Evolutionary conservation across 1,140 invertebrate genomes (phyloP).

Genomic region (Caenorhabditis tropicalis): DNA sequence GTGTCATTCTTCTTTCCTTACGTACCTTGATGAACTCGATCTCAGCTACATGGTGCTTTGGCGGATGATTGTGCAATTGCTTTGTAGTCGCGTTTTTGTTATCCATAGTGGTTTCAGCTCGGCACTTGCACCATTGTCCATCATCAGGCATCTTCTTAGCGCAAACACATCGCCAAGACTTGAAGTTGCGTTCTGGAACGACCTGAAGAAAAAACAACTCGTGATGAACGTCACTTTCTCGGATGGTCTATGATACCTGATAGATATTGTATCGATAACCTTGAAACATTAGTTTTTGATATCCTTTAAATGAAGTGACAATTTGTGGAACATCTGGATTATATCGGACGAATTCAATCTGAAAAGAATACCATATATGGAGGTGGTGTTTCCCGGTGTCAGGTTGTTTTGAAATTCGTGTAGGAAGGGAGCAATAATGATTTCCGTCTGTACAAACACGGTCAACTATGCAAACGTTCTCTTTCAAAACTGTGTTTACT

Average conservation of each 20-base stretch:
- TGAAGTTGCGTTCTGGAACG: slow-evolving; percentile 52
- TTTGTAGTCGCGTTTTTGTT: slow-evolving; percentile 49
- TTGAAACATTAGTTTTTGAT: slow-evolving; percentile 55
- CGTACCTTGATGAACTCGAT: slow-evolving; percentile 56
- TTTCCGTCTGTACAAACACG: slow-evolving; percentile 17
- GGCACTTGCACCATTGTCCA: slow-evolving; percentile 57
- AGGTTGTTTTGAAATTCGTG: slow-evolving; percentile 36
- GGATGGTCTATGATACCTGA: slow-evolving; percentile 40
- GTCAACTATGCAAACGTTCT: slow-evolving; percentile 17
- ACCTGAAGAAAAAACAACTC: slow-evolving; percentile 45
- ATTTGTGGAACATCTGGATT: slow-evolving; percentile 55
- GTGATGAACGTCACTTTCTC: background rate
- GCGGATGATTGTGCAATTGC: slow-evolving; percentile 53
- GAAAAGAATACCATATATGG: background rate
- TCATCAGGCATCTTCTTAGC: slow-evolving; percentile 56
- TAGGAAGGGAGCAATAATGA: background rate
- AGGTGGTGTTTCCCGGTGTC: slow-evolving; percentile 1
- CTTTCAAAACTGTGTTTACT: slow-evolving; percentile 22
- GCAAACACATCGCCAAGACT: slow-evolving; percentile 55
- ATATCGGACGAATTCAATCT: slow-evolving; percentile 49
- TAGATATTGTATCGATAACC: slow-evolving; percentile 56
- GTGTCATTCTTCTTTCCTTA: background rate
- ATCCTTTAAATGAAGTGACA: slow-evolving; percentile 56
- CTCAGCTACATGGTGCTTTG: slow-evolving; percentile 52
- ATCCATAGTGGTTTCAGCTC: slow-evolving; percentile 53